Percentiles rank a stretch among this genome's conserved stretches.
These are phyloP conservation scores for Babylonia areolata DNA, from an alignment of 1,140 invertebrate species.

Conservation along the genomic window DNA sequence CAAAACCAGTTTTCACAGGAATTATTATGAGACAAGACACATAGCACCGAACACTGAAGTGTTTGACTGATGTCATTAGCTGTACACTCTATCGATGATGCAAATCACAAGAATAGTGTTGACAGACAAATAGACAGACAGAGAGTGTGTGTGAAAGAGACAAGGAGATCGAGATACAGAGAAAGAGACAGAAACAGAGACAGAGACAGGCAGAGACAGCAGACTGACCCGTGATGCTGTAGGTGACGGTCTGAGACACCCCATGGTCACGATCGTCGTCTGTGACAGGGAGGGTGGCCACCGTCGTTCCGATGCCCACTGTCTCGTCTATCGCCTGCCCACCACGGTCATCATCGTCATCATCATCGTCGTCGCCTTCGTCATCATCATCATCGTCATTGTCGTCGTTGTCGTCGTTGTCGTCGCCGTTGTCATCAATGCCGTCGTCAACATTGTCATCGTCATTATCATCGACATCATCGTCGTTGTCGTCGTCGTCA, in stretches of 20 bases:
- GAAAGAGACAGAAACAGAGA: background rate
- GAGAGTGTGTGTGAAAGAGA: background rate
- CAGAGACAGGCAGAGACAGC: background rate
- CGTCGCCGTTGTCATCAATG: background rate
- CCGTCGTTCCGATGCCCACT: constrained; percentile 26
- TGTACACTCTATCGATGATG: too few species aligned
- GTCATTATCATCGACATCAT: background rate
- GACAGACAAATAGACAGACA: background rate
- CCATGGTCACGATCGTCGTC: constrained; percentile 45
- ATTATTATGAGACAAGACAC: too few species aligned
- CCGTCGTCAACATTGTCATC: background rate
- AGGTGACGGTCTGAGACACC: constrained; percentile 20
- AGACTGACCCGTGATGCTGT: constrained; percentile 9
- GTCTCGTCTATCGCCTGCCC: constrained; percentile 10
- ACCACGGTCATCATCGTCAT: background rate
- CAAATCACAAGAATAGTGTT: too few species aligned
- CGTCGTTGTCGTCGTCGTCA: background rate
- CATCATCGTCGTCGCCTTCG: background rate
- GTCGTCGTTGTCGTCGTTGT: background rate
- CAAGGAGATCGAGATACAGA: background rate
- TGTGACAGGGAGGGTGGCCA: constrained; percentile 37
- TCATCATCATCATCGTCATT: background rate
- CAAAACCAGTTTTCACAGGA: too few species aligned
- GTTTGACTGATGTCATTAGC: too few species aligned
- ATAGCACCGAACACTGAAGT: too few species aligned